Percentiles rank a stretch among this genome's conserved stretches.
Conservation (phyloP, 2,113 vertebrate genomes). For the Accipiter virgatus region DNA sequence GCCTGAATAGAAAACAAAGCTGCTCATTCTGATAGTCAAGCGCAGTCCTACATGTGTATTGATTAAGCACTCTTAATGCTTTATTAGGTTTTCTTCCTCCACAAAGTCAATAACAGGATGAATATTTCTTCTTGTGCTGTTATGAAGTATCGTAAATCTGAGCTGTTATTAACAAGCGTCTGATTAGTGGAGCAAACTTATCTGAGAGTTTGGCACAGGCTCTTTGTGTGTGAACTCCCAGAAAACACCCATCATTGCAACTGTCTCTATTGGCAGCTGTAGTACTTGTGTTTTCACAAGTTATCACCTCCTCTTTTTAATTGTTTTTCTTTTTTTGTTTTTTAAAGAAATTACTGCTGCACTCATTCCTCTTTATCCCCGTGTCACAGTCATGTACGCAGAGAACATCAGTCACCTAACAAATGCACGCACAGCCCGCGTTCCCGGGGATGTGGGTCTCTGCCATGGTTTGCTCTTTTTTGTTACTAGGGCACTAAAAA, state of each 20-base stretch:
- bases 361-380: neutral
- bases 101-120: constrained; percentile 43
- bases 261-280: neutral
- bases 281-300: neutral
- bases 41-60: neutral
- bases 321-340: too few relatives aligned
- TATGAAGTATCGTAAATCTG: constrained; percentile 53
- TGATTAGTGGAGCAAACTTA: constrained; percentile 23
- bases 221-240: neutral
- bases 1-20: constrained; percentile 45
- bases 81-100: constrained; percentile 58
- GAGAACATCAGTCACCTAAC: fast-evolving
- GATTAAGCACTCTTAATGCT: constrained; percentile 54
- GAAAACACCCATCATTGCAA: neutral
- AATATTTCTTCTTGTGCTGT: constrained; percentile 44
- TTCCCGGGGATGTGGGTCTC: neutral
- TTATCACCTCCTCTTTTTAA: neutral
- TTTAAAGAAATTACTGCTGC: neutral
- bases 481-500: neutral
- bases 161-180: constrained; percentile 3
- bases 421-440: fast-evolving
- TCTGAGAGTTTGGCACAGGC: neutral
- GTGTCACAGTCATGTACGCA: fast-evolving
- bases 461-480: neutral
- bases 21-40: constrained; percentile 29